Base-by-base conservation (phyloP, 2,888 invertebrate genomes). In the Papilio demoleus region DNA sequence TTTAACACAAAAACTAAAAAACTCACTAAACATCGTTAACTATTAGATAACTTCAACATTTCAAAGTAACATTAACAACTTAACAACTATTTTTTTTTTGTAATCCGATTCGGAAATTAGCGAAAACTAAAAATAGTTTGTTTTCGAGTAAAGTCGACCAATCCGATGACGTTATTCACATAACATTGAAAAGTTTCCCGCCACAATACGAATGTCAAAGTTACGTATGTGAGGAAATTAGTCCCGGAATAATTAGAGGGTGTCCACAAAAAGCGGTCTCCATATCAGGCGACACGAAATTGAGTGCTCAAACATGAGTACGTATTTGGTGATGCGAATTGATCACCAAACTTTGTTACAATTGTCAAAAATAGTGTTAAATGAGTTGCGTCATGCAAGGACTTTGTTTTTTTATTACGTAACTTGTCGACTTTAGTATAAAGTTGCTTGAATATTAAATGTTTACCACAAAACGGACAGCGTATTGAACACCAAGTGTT, bases 251-350 rank as follows among this genome's bases (percentile, higher is more conserved):
- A 87, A 86, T 89, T 90, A 90, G 88, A 84, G 78, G 70, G 74
- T 47, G 63, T 58, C 14, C 83, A 86, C 85, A 75, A 88, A 89
- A 88, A 87, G 84, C 83, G 79, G 76, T 74, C 31, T 42, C 89
- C 89, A 77, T 86, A 79, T 88, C 77, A 65, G 87, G 88, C 64
- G 47, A 68, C 73, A 72, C 77, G 79, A 84, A 88, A 88, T 85
- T 84, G 83, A 77, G 73, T 74, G 73, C 70, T 73, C 82, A 87
- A 88, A 88, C 81, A 79, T 3, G 14, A 38, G 12, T 4, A 79
- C 82, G 68, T 83, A 86, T 88, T 84, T 85, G 91, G 90, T 76
- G 77, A 76, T 77, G 87, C 79, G 80, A 90, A 90, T 86, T 88
- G 86, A 73, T 80, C 72, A 68, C 75, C 77, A 79, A 80, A 83